phyloP scores from a whole-genome alignment of 1,140 invertebrate genomes.

The Zaprionus gabonicus region DNA sequence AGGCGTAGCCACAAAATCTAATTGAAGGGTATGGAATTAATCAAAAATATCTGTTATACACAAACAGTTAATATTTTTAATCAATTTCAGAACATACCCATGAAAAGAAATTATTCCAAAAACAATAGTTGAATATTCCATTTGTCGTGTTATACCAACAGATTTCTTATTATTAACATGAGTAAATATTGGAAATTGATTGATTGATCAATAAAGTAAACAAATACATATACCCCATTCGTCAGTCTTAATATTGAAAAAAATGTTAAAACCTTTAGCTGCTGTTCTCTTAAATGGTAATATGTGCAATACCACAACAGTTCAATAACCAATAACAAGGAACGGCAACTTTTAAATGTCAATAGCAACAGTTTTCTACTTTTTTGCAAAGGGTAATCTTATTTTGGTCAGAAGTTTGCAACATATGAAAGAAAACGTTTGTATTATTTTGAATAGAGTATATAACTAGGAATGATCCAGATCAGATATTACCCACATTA shows the following conservation, averaged over 20 bases:
- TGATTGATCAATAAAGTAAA: not conserved
- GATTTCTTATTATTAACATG: too few relatives aligned
- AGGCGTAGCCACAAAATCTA: not conserved
- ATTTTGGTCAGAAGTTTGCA: conserved; percentile 39
- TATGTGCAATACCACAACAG: conserved; percentile 67
- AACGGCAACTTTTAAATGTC: conserved; percentile 63
- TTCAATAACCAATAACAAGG: conserved; percentile 68
- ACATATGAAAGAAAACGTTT: not conserved
- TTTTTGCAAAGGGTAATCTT: conserved; percentile 2
- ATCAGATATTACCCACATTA: too few relatives aligned
- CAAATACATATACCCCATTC: conserved; percentile 10
- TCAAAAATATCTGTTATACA: too few relatives aligned
- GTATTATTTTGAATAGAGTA: too few relatives aligned
- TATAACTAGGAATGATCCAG: too few relatives aligned
- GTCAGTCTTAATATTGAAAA: not conserved
- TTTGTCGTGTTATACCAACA: too few relatives aligned
- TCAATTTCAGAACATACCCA: too few relatives aligned
- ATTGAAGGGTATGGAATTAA: too few relatives aligned
- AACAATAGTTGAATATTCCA: too few relatives aligned
- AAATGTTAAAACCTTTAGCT: conserved; percentile 65
- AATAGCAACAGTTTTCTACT: conserved; percentile 42
- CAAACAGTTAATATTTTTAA: too few relatives aligned
- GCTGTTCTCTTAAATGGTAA: conserved; percentile 79
- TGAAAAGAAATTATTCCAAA: too few relatives aligned
- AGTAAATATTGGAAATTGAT: not conserved